Evolutionary conservation across 2,113 vertebrate species (phyloP).

Genomic region (Pachycephala philippinensis): DNA sequence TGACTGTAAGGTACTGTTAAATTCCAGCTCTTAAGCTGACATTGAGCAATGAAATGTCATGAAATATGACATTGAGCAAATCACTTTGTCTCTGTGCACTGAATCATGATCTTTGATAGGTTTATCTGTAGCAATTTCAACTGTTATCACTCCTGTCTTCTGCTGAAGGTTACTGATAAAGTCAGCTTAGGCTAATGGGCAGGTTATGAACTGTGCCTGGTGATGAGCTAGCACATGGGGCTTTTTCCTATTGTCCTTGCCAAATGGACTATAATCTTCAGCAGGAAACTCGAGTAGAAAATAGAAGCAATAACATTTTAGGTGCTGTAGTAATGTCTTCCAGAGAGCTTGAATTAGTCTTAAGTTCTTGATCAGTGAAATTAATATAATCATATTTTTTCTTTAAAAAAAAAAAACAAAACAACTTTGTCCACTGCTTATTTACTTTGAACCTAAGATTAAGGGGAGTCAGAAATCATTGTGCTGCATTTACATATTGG

Average conservation of each 20-base stretch:
- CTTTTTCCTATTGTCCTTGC: background rate
- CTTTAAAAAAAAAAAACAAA: too few species aligned
- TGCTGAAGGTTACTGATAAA: constrained; percentile 29
- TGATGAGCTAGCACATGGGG: background rate
- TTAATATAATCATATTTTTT: background rate
- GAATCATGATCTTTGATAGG: background rate
- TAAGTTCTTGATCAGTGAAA: background rate
- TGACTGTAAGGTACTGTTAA: background rate
- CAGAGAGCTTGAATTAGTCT: background rate
- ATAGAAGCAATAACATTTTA: background rate
- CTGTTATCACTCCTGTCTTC: background rate
- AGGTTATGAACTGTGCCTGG: background rate
- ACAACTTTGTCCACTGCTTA: background rate
- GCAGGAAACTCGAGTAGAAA: background rate
- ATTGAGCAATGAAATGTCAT: too few species aligned
- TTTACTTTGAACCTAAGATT: background rate
- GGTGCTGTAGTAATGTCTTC: background rate
- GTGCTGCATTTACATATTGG: background rate
- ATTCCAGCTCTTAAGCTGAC: background rate
- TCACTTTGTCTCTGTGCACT: background rate
- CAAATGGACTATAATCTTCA: background rate
- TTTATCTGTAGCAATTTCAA: constrained; percentile 29
- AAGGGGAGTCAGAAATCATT: background rate
- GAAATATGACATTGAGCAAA: background rate
- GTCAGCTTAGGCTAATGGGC: background rate